These are phyloP conservation scores for Myotis brandtii DNA, from an alignment of 2,113 vertebrate species.

Conservation along the genomic window DNA sequence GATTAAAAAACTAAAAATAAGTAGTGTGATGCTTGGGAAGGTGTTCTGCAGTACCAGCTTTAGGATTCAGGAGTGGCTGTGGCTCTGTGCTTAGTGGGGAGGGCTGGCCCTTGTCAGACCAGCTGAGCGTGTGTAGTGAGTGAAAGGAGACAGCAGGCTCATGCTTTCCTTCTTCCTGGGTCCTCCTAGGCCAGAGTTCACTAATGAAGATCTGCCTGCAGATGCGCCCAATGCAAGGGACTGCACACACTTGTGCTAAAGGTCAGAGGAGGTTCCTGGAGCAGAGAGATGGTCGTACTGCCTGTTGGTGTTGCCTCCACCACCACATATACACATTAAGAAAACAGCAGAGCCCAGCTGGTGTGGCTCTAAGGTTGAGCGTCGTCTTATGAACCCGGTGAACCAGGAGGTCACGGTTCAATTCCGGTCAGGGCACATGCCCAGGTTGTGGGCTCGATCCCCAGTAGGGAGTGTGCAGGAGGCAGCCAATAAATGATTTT, in stretches of 20 bases:
- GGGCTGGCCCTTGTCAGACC: neutral
- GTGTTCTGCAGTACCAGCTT: neutral
- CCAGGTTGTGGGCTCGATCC: too few species aligned
- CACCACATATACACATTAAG: neutral
- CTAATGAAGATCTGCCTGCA: neutral
- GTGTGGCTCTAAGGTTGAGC: too few species aligned
- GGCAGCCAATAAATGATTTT: too few species aligned
- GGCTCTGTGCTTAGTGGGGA: neutral
- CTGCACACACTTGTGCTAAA: neutral
- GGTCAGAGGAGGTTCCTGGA: neutral
- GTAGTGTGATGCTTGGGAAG: neutral
- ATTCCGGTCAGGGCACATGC: too few species aligned
- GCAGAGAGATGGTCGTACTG: neutral
- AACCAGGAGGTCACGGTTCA: too few species aligned
- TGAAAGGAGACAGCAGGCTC: neutral
- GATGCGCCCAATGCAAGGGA: neutral
- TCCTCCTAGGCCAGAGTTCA: neutral
- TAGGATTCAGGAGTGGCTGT: neutral
- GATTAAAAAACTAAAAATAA: too few species aligned
- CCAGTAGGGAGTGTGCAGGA: too few species aligned
- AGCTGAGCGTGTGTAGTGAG: neutral
- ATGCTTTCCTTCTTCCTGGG: neutral
- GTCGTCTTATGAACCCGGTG: too few species aligned
- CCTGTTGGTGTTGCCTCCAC: neutral
- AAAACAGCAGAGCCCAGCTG: too few species aligned